phyloP scores from a whole-genome alignment of 2,113 vertebrate species.

The Oreocharis arfaki region DNA sequence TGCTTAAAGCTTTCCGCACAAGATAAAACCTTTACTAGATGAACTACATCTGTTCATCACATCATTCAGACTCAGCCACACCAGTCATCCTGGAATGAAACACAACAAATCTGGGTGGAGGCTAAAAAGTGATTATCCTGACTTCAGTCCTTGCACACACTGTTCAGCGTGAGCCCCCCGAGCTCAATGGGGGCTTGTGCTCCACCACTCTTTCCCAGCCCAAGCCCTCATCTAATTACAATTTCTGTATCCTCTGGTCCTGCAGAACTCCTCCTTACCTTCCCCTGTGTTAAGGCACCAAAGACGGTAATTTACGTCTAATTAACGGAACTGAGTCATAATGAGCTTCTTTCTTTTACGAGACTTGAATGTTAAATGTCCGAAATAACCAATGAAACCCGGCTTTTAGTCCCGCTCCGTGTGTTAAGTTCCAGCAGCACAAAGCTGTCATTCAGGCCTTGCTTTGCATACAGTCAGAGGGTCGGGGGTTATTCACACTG shows the following conservation, averaged over 20 bases:
- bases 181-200: conserved; percentile 62
- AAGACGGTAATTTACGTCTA: conserved; percentile 80
- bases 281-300: conserved; percentile 68
- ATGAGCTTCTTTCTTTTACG: conserved; percentile 69
- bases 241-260: conserved; percentile 71
- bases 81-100: not conserved
- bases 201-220: conserved; percentile 56
- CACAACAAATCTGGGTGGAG: not conserved
- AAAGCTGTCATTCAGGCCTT: conserved; percentile 73
- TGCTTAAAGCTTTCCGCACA: not conserved
- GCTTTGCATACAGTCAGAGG: conserved; percentile 83
- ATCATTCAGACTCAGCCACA: not conserved
- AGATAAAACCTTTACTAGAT: not conserved
- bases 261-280: conserved; percentile 70
- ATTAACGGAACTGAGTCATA: conserved; percentile 82
- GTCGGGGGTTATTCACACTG: conserved; percentile 82
- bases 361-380: conserved; percentile 71
- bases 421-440: conserved; percentile 58
- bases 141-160: not conserved
- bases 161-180: not conserved
- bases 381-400: conserved; percentile 66
- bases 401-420: conserved; percentile 57
- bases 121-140: not conserved
- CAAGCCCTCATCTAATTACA: conserved; percentile 68
- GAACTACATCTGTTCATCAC: not conserved